Base-by-base conservation (phyloP, 2,888 invertebrate genomes). In the Entomobrya multifasciata region DNA sequence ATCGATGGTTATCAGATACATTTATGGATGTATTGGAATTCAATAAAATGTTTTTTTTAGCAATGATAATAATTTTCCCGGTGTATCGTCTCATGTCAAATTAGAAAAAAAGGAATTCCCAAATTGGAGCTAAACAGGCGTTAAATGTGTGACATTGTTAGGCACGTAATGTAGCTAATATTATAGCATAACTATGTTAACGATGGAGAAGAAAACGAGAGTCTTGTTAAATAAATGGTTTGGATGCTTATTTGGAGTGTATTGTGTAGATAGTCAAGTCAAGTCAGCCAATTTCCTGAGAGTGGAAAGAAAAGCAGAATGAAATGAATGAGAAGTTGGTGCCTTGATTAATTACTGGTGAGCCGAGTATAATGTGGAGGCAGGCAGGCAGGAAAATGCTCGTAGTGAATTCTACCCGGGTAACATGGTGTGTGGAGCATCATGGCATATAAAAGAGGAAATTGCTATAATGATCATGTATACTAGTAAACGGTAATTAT, bases 121-220 rank as follows among this genome's bases (percentile, higher is more conserved):
- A 6, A 41, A 79, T 79, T 65, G 30, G 47, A 27, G 49, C 10
- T 79, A 52, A 80, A 52, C 0, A 67, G 80, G 80, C 80, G 80
- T 67, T 80, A 80, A 80, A 80, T 67, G 36, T 11, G 11, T 62
- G 36, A 8, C 36, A 36, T 36, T 17, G 20, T 52, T 17, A 52
- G 47, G 10, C 8, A 47, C 8, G 36, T 36, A 36, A 36, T 36
- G 36, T 36, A 36, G 8, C 36, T 36, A 36, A 36, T 36, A 36
- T 36, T 8, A 36, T 36, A 47, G 47, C 15, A 17, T 17, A 13
- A 36, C 8, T 36, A 36, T 36, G 20, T 4, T 52, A 5, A 17
- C 13, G 52, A 52, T 52, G 15, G 13, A 4, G 36, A 36, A 36
- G 36, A 36, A 36, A 52, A 52, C 52, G 52, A 17, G 47, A 47